Base-by-base conservation (phyloP, 2,113 vertebrate genomes). In the Capreolus pygargus region DNA sequence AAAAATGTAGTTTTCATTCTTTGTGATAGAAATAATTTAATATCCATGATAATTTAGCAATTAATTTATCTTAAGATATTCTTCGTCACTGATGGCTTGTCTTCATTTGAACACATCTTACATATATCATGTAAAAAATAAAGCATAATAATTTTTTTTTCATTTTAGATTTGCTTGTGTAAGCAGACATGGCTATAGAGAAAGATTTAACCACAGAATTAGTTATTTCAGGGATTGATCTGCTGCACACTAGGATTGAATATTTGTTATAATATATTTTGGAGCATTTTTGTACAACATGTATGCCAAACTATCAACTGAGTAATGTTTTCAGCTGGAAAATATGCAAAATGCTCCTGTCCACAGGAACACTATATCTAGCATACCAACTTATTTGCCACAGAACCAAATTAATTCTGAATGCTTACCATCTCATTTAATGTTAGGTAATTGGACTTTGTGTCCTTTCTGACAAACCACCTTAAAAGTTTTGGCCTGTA, bases 401-500 rank as follows among this genome's bases (percentile, higher is more conserved):
- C 76, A 79, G 95, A 98, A 97, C 96, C 98, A 98, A 98, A 98
- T 47, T 5, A 97, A 98, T 98, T 93, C 91, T 97, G 98, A 98
- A 86, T 70, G 95, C 98, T 89, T 97, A 93, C 83, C 92, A 78
- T 83, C 91, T 96, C 85, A 12, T 70, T 2, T 43, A 14, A 54
- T 94, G 89, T 90, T 97, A 92, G 94, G 82, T 97, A 57, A 97
- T 8, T 36, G 92, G 95, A 70, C n/a, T 7, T 96, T 87, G 93
- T 92, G 93, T 97, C 87, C 97, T 98, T 96, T 84, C 74, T 78
- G 47, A 87, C 83, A 98, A 98, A 57, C 45, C 93, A 90, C 92
- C 33, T 97, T 11, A 87, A 97, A 96, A 58, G 50, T 97, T 96
- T 88, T 54, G 95, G 60, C 55, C 95, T 45, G 17, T 95, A 97